These are phyloP conservation scores for Villa cingulata DNA, from an alignment of 2,888 invertebrate genomes.

Conservation along the genomic window DNA sequence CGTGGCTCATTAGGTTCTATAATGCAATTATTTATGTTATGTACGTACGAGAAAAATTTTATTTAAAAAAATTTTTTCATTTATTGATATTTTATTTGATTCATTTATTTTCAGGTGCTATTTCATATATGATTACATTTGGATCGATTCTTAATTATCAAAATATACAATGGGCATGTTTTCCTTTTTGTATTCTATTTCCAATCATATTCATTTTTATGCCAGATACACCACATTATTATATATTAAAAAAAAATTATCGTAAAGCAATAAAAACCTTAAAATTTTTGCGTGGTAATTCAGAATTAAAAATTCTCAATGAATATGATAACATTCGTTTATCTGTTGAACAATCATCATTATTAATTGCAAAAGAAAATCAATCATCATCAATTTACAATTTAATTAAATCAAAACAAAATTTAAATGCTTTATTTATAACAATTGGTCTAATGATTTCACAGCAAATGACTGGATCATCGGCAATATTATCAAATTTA, in stretches of 20 bases:
- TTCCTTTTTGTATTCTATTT: constrained; percentile 27
- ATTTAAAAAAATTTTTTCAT: too few relatives aligned
- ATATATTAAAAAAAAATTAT: constrained; percentile 40
- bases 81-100: too few relatives aligned
- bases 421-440: not conserved
- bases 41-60: too few relatives aligned
- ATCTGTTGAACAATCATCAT: not conserved
- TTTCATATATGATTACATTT: constrained; percentile 35
- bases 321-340: not conserved
- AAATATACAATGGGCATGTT: constrained; percentile 46
- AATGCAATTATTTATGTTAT: constrained; percentile 26
- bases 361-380: not conserved
- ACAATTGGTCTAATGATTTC: not conserved
- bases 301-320: not conserved
- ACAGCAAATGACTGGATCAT: not conserved
- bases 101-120: not conserved
- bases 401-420: too few relatives aligned
- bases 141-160: constrained; percentile 53
- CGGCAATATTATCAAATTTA: not conserved
- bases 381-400: too few relatives aligned
- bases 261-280: constrained; percentile 43
- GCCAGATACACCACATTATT: constrained; percentile 61
- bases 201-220: constrained; percentile 46
- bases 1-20: not conserved
- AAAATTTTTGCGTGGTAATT: not conserved